Base-by-base conservation (phyloP, 2,888 invertebrate genomes). In the Allolobophora icterica region DNA sequence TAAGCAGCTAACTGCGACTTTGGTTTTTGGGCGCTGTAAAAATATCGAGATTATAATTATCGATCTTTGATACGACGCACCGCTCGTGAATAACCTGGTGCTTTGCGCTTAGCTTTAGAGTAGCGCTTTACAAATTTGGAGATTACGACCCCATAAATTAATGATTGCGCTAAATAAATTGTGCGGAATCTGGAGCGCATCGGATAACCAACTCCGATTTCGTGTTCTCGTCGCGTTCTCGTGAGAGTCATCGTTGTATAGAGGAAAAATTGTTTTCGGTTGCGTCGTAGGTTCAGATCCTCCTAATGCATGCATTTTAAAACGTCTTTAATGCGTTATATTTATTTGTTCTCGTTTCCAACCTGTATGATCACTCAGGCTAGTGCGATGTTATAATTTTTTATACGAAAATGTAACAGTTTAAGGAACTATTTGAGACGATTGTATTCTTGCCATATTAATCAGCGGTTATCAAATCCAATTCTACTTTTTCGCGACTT, bases 241-340 rank as follows among this genome's bases (percentile, higher is more conserved):
- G 71, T n/a, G 71, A 71, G 71, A 71, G 71, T 71, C 71, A n/a
- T n/a, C 71, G 71, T 71, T 71, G 30, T 52, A 71, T 71, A n/a
- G 71, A 71, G 71, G 71, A 8, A 71, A n/a, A 71, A 71, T 71
- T 71, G 71, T 71, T 71, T 30, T 71, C n/a, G 71, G 71, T 71
- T 71, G n/a, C n/a, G 71, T 71, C n/a, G 71, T n/a, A n/a, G n/a
- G 71, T 71, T 71, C 71, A 71, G 71, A 71, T 71, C 71, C 30
- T 71, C 71, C 71, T n/a, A 71, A 71, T 71, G 11, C 6, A n/a
- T 71, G 71, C n/a, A 13, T 71, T 71, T 71, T 1, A n/a, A n/a
- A 71, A 71, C n/a, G 30, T 71, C 30, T 71, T 13, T 30, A 71
- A 71, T 71, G 1, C 71, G 71, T n/a, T n/a, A 71, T 71, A n/a